These are phyloP conservation scores for Girardinus metallicus DNA, from an alignment of 2,797 vertebrate species.

Conservation along the genomic window DNA sequence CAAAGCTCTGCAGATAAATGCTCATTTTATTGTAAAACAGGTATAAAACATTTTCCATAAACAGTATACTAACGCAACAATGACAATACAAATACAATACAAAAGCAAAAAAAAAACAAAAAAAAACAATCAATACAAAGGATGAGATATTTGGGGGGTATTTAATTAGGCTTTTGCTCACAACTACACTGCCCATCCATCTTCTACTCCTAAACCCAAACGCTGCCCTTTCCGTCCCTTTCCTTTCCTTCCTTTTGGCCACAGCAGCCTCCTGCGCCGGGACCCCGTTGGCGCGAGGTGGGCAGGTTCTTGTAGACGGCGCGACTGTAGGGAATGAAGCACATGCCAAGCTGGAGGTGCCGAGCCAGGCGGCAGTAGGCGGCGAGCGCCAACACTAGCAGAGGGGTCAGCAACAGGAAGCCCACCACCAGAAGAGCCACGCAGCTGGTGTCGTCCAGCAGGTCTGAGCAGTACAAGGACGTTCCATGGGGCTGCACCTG, in stretches of 20 bases:
- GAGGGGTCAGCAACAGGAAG: slow-evolving; percentile 87
- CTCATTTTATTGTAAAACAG: slow-evolving; percentile 65
- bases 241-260: slow-evolving; percentile 66
- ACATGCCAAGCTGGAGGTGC: slow-evolving; percentile 88
- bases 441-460: slow-evolving; percentile 83
- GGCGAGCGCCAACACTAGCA: slow-evolving; percentile 89
- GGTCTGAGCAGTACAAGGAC: slow-evolving; percentile 80
- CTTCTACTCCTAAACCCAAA: slow-evolving; percentile 71
- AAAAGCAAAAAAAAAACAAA: slow-evolving; percentile 2
- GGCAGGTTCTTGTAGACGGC: slow-evolving; percentile 89
- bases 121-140: slow-evolving; percentile 29
- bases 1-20: slow-evolving; percentile 2
- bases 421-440: slow-evolving; percentile 89
- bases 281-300: slow-evolving; percentile 47
- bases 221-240: slow-evolving; percentile 75
- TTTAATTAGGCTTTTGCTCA: slow-evolving; percentile 44
- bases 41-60: slow-evolving; percentile 52
- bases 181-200: slow-evolving; percentile 11
- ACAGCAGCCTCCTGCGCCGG: slow-evolving; percentile 65
- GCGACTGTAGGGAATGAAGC: slow-evolving; percentile 91
- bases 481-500: slow-evolving; percentile 86
- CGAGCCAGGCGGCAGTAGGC: slow-evolving; percentile 90
- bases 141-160: slow-evolving; percentile 31
- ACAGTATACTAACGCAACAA: slow-evolving; percentile 31
- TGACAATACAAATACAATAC: background rate